Percentiles rank a stretch among this genome's conserved stretches.
phyloP scores from a whole-genome alignment of 2,888 invertebrate species.

The Acholoe squamosa region DNA sequence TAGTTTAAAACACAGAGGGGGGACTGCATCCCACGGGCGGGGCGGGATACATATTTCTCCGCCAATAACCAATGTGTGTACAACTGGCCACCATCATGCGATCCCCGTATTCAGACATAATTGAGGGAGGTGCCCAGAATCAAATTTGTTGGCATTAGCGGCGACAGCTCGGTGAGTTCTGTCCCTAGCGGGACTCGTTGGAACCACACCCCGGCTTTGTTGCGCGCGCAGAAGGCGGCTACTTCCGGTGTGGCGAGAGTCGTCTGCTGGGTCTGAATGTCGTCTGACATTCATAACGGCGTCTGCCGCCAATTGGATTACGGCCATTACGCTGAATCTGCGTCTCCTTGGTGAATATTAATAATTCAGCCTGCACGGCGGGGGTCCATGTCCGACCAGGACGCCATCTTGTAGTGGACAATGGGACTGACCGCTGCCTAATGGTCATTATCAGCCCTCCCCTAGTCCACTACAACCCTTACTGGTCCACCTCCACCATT shows the following conservation, averaged over 20 bases:
- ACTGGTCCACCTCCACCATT: neutral
- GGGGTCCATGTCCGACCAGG: neutral
- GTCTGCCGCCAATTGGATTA: constrained; percentile 37
- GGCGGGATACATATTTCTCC: constrained; percentile 40
- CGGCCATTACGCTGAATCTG: constrained; percentile 51
- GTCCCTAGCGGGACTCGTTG: constrained; percentile 54
- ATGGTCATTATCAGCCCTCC: constrained; percentile 46
- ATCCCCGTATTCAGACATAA: neutral
- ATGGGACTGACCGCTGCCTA: constrained; percentile 52
- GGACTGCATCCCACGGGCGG: neutral
- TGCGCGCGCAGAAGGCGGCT: constrained; percentile 39
- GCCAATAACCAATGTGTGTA: constrained; percentile 29
- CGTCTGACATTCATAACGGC: constrained; percentile 57
- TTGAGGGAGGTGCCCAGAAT: constrained; percentile 26
- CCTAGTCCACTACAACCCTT: neutral
- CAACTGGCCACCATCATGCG: constrained; percentile 56
- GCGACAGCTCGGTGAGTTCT: constrained; percentile 37
- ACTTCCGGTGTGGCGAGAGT: constrained; percentile 35
- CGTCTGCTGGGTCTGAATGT: constrained; percentile 33
- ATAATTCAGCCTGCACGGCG: constrained; percentile 39
- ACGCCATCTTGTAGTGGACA: constrained; percentile 50
- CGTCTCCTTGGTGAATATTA: constrained; percentile 62
- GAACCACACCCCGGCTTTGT: constrained; percentile 30
- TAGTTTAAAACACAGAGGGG: neutral
- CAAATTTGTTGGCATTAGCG: constrained; percentile 59